Conservation (phyloP, 2,113 vertebrate species). For the Nycticorax nycticorax region DNA sequence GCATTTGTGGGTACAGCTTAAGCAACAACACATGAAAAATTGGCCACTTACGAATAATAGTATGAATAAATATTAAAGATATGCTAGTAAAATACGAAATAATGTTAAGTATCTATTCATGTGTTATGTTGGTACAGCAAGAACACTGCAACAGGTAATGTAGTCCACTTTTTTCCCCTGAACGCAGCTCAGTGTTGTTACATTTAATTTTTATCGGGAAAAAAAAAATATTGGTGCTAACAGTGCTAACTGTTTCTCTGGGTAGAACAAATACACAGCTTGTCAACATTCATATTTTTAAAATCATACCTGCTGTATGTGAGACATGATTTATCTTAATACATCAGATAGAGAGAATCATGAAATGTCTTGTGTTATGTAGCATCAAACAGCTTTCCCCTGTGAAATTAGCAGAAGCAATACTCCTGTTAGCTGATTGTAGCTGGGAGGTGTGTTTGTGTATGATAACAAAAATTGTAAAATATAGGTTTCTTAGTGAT, state of each 20-base stretch:
- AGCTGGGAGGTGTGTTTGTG: not conserved
- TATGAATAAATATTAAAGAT: not conserved
- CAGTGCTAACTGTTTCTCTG: not conserved
- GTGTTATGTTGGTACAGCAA: not conserved
- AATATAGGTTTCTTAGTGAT: not conserved
- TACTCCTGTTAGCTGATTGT: not conserved
- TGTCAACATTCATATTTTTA: not conserved
- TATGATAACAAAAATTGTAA: not conserved
- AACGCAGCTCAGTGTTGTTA: not conserved
- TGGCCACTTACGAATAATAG: not conserved
- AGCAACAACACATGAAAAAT: not conserved
- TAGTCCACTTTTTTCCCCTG: not conserved
- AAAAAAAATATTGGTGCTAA: not conserved
- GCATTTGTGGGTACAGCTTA: not conserved
- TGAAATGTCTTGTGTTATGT: not conserved
- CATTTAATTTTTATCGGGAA: not conserved
- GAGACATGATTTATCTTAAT: not conserved
- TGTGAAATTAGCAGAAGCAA: not conserved
- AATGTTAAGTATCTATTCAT: not conserved
- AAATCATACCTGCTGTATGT: not conserved
- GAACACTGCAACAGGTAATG: not conserved
- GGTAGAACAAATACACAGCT: not conserved
- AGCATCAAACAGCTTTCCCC: not conserved
- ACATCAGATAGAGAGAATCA: not conserved
- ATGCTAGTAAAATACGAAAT: not conserved